Conservation (phyloP, 2,797 vertebrate species). For the Enteromius mattozi region DNA sequence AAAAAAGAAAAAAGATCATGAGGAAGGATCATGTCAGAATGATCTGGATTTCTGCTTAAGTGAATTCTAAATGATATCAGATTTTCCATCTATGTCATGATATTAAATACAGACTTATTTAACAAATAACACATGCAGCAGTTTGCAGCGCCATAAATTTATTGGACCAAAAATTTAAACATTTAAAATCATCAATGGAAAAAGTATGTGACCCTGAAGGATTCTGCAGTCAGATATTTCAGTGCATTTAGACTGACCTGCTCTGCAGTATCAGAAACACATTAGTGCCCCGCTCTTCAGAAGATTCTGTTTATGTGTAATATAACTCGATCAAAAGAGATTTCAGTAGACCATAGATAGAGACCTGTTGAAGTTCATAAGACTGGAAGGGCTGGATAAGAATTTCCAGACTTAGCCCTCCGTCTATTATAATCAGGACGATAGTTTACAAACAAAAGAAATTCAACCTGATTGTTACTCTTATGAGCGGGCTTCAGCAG, state of each 20-base stretch:
- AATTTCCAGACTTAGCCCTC: slow-evolving; percentile 39
- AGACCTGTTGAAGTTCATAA: slow-evolving; percentile 28
- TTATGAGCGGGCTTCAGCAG: neutral
- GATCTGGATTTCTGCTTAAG: slow-evolving; percentile 3
- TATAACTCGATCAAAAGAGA: slow-evolving; percentile 36
- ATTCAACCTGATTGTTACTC: slow-evolving; percentile 10
- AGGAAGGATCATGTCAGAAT: neutral
- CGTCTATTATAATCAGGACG: slow-evolving; percentile 22
- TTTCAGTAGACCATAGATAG: slow-evolving; percentile 7
- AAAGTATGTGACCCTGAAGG: neutral
- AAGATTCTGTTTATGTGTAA: slow-evolving; percentile 24
- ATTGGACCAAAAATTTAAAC: slow-evolving; percentile 12
- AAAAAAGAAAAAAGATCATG: neutral
- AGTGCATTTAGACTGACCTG: neutral
- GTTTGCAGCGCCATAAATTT: neutral
- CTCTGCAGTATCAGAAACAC: slow-evolving; percentile 10
- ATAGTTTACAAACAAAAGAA: slow-evolving; percentile 32
- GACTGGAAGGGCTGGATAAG: slow-evolving; percentile 36
- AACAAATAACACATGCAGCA: slow-evolving; percentile 27
- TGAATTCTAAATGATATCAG: neutral
- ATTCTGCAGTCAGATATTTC: neutral
- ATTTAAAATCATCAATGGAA: neutral
- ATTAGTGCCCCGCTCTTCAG: neutral
- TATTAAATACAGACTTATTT: slow-evolving; percentile 24
- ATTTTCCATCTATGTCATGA: slow-evolving; percentile 13